Evolutionary conservation across 2,113 vertebrate genomes (phyloP), one percentile per base, ranked within the genome.

Genomic region (Oxyruncus cristatus): DNA sequence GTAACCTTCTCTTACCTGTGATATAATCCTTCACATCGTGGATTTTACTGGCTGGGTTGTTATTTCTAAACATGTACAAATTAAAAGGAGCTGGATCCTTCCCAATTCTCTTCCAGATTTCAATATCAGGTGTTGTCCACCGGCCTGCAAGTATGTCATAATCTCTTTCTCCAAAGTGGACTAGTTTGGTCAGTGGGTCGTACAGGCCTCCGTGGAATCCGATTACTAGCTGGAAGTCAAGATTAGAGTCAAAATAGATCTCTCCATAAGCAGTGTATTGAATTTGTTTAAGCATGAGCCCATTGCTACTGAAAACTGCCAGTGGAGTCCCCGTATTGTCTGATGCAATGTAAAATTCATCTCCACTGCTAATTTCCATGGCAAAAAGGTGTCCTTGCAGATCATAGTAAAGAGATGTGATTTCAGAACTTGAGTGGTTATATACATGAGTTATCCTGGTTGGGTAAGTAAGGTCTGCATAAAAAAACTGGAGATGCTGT

Each of bases 21-120:
- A 99, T 99, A 89, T 99, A 99, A 74, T 99, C 99, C 97, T 98
- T 99, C 50, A 99, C 98, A 84, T 99, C 98, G 2, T 99, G 99
- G 93, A 99, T 99, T 98, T 99, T 99, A 98, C 99, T 99, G 95
- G 99, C 99, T 20, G 99, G 99, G 81, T 99, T 99, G 95, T 99
- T 99, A 96, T 99, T 99, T 95, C 98, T 98, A 96, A 99, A 99
- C 98, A 99, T 99, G 94, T 99, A 99, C n/a, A 99, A 97, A 96
- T 99, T 99, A 94, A 99, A 99, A 52, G 99, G 99, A 58, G 98
- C 98, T 5, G 99, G 99, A 84, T 99, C 99, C 76, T 98, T 99
- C 90, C 98, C 98, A 61, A 99, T 98, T 71, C 96, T 98, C 89
- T 99, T 99, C 99, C 99, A 99, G 39, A 99, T 97, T 70, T 98